Conservation (phyloP, 2,888 invertebrate genomes). For the Saturnia japonica region DNA sequence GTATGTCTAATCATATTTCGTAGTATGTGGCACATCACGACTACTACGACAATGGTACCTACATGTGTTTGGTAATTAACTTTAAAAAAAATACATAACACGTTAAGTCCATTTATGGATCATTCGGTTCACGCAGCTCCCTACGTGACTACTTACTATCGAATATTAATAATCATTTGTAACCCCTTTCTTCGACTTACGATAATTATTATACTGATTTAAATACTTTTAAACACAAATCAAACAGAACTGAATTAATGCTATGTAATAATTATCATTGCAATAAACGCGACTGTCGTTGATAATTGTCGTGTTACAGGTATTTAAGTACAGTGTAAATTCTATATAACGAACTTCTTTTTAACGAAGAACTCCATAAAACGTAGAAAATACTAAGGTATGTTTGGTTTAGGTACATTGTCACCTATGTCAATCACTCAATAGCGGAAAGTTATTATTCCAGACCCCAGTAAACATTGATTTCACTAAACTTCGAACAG, state of each 20-base stretch:
- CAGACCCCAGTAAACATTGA: too few species aligned
- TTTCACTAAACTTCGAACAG: too few species aligned
- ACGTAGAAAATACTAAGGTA: too few species aligned
- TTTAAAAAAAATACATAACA: background rate
- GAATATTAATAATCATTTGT: background rate
- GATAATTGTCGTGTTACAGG: background rate
- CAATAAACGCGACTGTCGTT: background rate
- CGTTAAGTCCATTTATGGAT: background rate
- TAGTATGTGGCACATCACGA: background rate
- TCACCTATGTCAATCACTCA: too few species aligned
- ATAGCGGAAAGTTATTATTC: too few species aligned
- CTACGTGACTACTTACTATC: background rate
- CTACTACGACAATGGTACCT: background rate
- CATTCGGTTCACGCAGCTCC: background rate
- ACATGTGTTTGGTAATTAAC: background rate
- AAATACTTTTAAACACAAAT: background rate
- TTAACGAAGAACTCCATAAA: too few species aligned
- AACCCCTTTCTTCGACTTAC: background rate
- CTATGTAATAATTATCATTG: background rate
- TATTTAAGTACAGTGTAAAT: too few species aligned
- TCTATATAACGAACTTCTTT: too few species aligned
- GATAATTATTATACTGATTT: background rate
- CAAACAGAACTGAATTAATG: background rate
- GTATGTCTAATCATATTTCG: background rate
- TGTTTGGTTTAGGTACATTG: too few species aligned